Evolutionary conservation across 2,888 invertebrate species (phyloP), one percentile per base, ranked within the genome.

Genomic region (Thecocarcelia acutangulata): DNA sequence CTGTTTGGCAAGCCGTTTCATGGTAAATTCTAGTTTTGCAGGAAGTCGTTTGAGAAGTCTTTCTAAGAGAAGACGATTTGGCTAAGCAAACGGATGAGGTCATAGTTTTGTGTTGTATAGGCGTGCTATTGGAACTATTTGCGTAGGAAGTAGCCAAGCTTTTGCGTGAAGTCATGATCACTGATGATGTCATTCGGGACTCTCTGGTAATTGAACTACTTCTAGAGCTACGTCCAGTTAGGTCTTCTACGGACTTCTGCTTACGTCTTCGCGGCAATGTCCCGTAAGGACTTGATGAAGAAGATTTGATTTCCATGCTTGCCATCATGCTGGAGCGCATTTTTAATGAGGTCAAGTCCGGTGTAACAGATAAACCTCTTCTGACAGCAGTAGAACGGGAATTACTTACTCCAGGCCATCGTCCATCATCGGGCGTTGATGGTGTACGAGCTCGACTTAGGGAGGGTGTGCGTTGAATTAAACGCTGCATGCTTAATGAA

Each of bases 1-100:
- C 95, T 0, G 97, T 97, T 89, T 97, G 97, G 13, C 93, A 93
- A 59, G 93, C 92, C 42, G 93, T 95, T 90, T 97, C 97, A 85
- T 96, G 96, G 89, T 95, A 96, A 84, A 97, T 96, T 86, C 94
- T 92, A 0, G 95, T 94, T 87, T 93, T 93, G 11, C 59, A 59
- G 13, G 78, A 66, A 40, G 92, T 89, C 72, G 89, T 88, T 61
- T 83, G 72, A n/a, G 58, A 91, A n/a, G n/a, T n/a, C 90, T 80
- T 89, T 70, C 83, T 73, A 13, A 74, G 33, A 13, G 80, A 75
- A 11, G 80, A 64, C 37, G 68, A 81, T 80, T 84, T 85, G 8
- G 73, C 64, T 59, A 84, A 42, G 0, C 80, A 59, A 15, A 80
- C 73, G 15, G 80, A 79, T 3, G 81, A 64, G 13, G 79, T 59